Conservation (phyloP, 2,113 vertebrate genomes). For the Balaeniceps rex region DNA sequence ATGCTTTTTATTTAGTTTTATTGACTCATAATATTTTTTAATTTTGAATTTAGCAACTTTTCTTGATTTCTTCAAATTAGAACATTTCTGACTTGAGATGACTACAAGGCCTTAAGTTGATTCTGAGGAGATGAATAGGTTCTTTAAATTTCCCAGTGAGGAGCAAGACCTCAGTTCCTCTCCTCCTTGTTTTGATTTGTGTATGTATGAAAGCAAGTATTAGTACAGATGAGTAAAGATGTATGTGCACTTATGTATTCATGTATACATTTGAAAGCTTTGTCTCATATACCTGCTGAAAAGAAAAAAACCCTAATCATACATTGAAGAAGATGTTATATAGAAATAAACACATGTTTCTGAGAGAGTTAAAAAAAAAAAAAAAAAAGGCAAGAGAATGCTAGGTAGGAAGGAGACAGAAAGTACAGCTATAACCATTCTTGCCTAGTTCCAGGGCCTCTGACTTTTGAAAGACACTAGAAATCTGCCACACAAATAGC, state of each 20-base stretch:
- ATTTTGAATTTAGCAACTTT: background rate
- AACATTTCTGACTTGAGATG: background rate
- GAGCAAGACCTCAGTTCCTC: background rate
- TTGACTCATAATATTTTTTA: background rate
- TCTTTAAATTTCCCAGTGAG: background rate
- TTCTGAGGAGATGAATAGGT: background rate
- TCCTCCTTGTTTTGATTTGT: background rate
- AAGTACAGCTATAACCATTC: rapidly evolving
- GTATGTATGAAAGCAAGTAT: background rate
- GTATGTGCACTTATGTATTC: rapidly evolving
- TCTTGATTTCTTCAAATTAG: background rate
- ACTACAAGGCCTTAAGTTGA: background rate
- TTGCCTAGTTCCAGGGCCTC: background rate
- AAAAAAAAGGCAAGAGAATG: background rate
- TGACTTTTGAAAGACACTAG: background rate
- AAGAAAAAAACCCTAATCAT: background rate
- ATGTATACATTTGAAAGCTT: background rate
- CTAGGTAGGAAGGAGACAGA: background rate
- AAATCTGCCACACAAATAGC: background rate
- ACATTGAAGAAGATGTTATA: background rate
- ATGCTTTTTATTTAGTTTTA: background rate
- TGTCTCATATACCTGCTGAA: background rate
- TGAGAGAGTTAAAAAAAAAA: background rate
- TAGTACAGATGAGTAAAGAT: background rate
- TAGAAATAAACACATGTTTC: background rate